phyloP scores from a whole-genome alignment of 1,140 invertebrate genomes.

The Nixonia krombeini region DNA sequence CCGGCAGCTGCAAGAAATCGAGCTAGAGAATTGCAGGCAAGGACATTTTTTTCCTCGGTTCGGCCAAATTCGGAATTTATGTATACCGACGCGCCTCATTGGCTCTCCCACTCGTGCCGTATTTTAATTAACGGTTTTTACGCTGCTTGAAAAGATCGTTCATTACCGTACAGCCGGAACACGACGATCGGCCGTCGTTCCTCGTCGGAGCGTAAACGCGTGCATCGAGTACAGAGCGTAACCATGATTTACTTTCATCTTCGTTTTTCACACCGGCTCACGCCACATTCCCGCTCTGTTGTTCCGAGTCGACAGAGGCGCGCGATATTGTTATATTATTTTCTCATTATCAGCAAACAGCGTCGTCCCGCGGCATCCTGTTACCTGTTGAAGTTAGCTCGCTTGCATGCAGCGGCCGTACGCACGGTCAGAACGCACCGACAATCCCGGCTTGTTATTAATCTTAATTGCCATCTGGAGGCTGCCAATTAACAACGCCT shows the following conservation, averaged over 20 bases:
- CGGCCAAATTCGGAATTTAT: conserved; percentile 4
- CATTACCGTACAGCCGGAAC: too few species aligned
- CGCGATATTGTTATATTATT: conserved; percentile 51
- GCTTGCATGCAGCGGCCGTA: conserved; percentile 15
- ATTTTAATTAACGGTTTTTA: too few species aligned
- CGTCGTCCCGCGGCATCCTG: conserved; percentile 33
- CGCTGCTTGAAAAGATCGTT: too few species aligned
- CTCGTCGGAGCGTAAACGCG: conserved; percentile 24
- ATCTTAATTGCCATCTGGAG: conserved; percentile 68
- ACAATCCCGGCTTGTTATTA: conserved; percentile 58
- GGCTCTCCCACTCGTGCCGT: too few species aligned
- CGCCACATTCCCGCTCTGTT: background rate
- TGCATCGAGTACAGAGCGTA: conserved; percentile 10
- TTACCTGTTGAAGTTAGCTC: conserved; percentile 24
- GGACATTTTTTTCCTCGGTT: conserved; percentile 12
- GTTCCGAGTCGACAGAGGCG: conserved; percentile 6
- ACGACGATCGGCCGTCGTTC: too few species aligned
- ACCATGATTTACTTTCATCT: conserved; percentile 20
- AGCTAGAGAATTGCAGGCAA: conserved; percentile 20
- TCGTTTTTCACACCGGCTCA: conserved; percentile 9
- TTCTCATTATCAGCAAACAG: conserved; percentile 39
- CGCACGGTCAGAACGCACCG: conserved; percentile 22
- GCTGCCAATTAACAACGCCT: conserved; percentile 68
- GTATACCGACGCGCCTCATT: conserved; percentile 5
- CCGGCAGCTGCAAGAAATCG: conserved; percentile 11